Evolutionary conservation across 2,888 invertebrate species (phyloP), one percentile per base, ranked within the genome.

Genomic region (Chymomyza amoena): DNA sequence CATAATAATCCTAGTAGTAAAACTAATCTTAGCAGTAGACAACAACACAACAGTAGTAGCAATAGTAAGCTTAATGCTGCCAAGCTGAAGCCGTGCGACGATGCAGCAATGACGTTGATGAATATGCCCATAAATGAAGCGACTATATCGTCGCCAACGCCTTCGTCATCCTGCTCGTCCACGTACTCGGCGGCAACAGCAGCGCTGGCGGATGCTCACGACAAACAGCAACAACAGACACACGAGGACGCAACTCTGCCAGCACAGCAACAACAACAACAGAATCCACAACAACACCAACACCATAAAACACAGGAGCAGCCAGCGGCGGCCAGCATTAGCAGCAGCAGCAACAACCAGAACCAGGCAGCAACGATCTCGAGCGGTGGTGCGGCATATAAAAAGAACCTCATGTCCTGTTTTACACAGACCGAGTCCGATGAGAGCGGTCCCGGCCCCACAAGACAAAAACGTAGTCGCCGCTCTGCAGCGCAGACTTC

Each of bases 371-470:
- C 76, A 73, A 69, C 70, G 72, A 68, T 69, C 75, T 69, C 80
- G 69, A 79, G 75, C 74, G 73, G 70, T 73, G 84, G 84, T 70
- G 82, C 83, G 68, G 86, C 86, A 74, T 91, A 88, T 84, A 89
- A 90, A 67, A 91, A 91, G 75, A 91, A 91, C 80, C 84, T 91
- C 18, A 84, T 89, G 77, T 81, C 87, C 52, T 90, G 89, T 36
- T 91, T 91, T 70, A 91, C 90, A 66, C 87, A 85, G 61, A 45
- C 56, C 70, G 16, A 69, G 50, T 20, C 15, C 18, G 54, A 18
- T 15, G 54, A n/a, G 20, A 4, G 16, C 18, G 32, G 6, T 1
- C 7, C 32, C 4, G 7, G 32, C 13, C 54, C 66, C 18, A 59
- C 57, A 52, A 78, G 81, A 61, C 84, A 84, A 50, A 89, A 84